Conservation (phyloP, 1,140 invertebrate genomes). For the Andrena cerasifolii region DNA sequence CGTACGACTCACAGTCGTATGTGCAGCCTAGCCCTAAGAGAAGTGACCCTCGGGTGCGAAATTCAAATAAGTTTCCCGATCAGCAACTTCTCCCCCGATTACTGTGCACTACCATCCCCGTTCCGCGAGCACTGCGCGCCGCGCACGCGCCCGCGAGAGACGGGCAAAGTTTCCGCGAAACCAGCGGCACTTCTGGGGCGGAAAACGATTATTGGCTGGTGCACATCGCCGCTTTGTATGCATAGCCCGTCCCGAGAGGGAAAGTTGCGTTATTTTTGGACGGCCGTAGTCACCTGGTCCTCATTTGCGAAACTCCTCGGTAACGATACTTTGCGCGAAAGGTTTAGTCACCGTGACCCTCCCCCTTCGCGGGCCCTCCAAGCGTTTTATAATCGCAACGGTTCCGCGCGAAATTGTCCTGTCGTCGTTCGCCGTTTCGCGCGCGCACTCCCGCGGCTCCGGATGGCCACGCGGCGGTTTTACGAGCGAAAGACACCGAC, state of each 20-base stretch:
- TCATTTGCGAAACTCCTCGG: slow-evolving; percentile 8
- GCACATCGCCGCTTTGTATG: slow-evolving; percentile 34
- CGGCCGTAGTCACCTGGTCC: slow-evolving; percentile 22
- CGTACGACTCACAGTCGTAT: no score
- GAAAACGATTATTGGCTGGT: slow-evolving; percentile 39
- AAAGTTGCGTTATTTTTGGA: slow-evolving; percentile 45
- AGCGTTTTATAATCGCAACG: not conserved
- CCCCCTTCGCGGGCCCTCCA: not conserved
- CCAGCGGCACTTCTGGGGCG: slow-evolving; percentile 21
- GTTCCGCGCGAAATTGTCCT: not conserved
- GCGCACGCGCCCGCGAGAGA: not conserved
- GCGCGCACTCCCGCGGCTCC: not conserved
- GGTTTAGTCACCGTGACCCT: not conserved
- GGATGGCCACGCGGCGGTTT: slow-evolving; percentile 2
- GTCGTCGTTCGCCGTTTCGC: not conserved
- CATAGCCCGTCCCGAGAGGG: slow-evolving; percentile 29
- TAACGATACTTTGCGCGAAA: not conserved
- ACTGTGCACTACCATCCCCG: no score
- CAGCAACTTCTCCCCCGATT: no score
- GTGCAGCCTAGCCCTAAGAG: no score
- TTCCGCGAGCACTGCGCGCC: not conserved
- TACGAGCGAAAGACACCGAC: slow-evolving; percentile 19
- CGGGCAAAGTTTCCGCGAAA: slow-evolving; percentile 2
- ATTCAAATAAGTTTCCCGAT: no score
- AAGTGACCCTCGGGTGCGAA: no score